A percentile compares a stretch with the other conserved stretches of the same genome.
Conservation (phyloP, 2,888 invertebrate species). For the Drosophila basisetae region DNA sequence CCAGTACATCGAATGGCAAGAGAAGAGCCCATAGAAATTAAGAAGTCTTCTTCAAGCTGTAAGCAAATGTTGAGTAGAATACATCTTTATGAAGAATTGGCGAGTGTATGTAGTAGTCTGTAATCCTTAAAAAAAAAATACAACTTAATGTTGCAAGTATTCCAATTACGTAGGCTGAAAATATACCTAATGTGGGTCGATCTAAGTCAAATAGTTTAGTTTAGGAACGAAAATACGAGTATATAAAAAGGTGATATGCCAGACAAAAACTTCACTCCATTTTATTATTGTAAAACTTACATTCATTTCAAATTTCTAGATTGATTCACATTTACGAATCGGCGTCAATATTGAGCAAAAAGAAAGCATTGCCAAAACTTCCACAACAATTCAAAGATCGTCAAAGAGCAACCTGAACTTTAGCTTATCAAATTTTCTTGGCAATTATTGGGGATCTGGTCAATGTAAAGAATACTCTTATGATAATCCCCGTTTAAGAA, state of each 20-base stretch:
- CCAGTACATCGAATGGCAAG: not conserved
- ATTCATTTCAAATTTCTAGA: not conserved
- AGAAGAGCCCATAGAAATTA: not conserved
- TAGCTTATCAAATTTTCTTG: not conserved
- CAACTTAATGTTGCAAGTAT: not conserved
- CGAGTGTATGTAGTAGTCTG: not conserved
- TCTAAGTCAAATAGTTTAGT: not conserved
- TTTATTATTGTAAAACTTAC: not conserved
- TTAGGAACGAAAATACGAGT: conserved; percentile 87
- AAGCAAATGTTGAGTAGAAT: not conserved
- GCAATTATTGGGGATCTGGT: not conserved
- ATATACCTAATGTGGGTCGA: not conserved
- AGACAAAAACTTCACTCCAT: not conserved
- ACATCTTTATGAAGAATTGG: not conserved
- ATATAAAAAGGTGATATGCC: conserved; percentile 87
- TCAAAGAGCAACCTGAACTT: not conserved
- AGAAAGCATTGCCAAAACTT: not conserved
- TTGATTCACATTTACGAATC: not conserved
- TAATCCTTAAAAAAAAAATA: not conserved
- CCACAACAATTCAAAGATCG: not conserved
- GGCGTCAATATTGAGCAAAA: not conserved
- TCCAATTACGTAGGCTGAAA: not conserved
- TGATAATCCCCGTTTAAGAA: not conserved
- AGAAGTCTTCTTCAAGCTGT: not conserved
- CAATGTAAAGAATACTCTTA: not conserved